Evolutionary conservation across 2,888 invertebrate species (phyloP).

Genomic region (Trachelus tabidus): DNA sequence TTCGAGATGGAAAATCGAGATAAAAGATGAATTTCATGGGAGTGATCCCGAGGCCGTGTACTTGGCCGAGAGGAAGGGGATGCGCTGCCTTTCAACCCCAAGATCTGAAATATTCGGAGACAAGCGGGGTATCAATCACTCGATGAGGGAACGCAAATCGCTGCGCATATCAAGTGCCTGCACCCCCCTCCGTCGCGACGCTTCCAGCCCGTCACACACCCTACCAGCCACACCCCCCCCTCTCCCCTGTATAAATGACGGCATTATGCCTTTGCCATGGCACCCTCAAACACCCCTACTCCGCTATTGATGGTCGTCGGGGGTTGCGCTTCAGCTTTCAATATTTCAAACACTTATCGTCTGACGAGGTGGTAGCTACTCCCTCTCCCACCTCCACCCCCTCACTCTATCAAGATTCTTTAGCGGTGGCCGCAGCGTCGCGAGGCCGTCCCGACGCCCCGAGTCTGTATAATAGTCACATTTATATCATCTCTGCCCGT

Average conservation of each 20-base stretch:
- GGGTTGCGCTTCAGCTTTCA: slow-evolving; percentile 59
- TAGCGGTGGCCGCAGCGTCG: neutral
- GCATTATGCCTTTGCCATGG: slow-evolving; percentile 47
- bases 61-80: neutral
- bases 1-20: neutral
- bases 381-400: slow-evolving; percentile 9
- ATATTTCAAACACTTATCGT: slow-evolving; percentile 66
- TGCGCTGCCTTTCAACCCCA: neutral
- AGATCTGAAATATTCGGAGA: slow-evolving; percentile 32
- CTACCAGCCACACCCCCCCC: slow-evolving; percentile 6
- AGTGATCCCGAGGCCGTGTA: neutral
- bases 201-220: slow-evolving; percentile 8
- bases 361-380: slow-evolving; percentile 32
- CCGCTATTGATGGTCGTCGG: slow-evolving; percentile 19
- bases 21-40: neutral
- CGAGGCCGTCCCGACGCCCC: slow-evolving; percentile 13
- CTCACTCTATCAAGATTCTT: slow-evolving; percentile 8
- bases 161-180: slow-evolving; percentile 34
- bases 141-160: slow-evolving; percentile 30
- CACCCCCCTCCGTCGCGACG: slow-evolving; percentile 22
- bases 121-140: slow-evolving; percentile 40
- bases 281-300: slow-evolving; percentile 22
- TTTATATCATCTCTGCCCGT: slow-evolving; percentile 61
- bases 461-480: slow-evolving; percentile 62
- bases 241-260: slow-evolving; percentile 49